Conservation (phyloP, 2,113 vertebrate species). For the Dicaeum eximium region DNA sequence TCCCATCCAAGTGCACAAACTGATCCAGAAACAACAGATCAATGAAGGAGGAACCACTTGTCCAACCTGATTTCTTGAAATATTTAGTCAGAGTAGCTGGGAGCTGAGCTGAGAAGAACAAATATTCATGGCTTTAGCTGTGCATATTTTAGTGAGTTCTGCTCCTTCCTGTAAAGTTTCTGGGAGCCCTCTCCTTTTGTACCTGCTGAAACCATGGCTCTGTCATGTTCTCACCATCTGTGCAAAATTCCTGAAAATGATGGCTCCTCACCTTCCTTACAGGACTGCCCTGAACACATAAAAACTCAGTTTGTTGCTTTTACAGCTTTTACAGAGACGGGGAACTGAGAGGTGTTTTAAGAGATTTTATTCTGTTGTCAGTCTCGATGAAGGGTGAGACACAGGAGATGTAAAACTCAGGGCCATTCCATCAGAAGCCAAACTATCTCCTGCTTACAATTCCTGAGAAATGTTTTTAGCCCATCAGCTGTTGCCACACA, state of each 20-base stretch:
- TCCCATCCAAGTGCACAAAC: background rate
- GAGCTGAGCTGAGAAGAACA: background rate
- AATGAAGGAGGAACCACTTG: background rate
- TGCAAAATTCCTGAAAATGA: background rate
- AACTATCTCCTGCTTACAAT: background rate
- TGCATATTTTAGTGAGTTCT: background rate
- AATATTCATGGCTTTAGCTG: background rate
- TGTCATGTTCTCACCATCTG: background rate
- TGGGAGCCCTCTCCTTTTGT: background rate
- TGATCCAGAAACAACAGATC: conserved; percentile 36
- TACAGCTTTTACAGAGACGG: background rate
- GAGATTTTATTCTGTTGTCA: background rate
- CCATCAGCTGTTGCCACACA: background rate
- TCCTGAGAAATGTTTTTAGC: background rate
- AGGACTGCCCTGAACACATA: background rate
- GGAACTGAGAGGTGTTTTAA: background rate
- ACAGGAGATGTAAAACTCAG: background rate
- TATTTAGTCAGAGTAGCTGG: background rate
- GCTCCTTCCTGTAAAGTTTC: background rate
- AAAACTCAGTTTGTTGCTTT: background rate
- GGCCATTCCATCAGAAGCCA: background rate
- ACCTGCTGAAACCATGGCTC: background rate
- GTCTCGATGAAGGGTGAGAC: background rate
- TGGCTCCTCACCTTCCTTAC: background rate
- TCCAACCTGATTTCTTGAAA: background rate